Conservation (phyloP, 2,888 invertebrate genomes). For the Drosophila monieri region DNA sequence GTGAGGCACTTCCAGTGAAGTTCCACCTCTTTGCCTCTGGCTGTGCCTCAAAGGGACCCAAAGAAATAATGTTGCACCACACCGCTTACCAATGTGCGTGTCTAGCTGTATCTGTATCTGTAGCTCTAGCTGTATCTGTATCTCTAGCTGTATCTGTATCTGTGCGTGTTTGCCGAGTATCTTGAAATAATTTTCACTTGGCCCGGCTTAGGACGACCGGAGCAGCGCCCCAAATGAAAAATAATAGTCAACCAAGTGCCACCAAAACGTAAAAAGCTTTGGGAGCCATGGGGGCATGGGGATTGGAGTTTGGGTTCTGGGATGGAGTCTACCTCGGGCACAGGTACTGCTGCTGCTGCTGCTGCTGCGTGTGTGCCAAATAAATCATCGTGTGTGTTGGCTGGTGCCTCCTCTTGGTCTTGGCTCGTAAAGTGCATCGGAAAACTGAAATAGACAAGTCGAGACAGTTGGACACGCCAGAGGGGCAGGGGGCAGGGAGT, state of each 20-base stretch:
- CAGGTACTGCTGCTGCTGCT: too few species aligned
- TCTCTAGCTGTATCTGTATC: conserved; percentile 11
- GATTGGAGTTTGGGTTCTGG: conserved; percentile 42
- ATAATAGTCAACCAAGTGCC: conserved; percentile 77
- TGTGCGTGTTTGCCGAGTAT: conserved; percentile 30
- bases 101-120: conserved; percentile 10
- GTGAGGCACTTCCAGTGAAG: conserved; percentile 80
- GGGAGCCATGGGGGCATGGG: conserved; percentile 42
- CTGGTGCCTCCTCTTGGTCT: conserved; percentile 22
- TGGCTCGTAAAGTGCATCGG: conserved; percentile 74
- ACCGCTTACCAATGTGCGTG: conserved; percentile 3
- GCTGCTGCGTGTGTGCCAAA: conserved; percentile 76
- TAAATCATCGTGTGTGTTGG: conserved; percentile 74
- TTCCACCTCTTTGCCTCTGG: conserved; percentile 1
- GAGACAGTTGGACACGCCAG: conserved; percentile 64
- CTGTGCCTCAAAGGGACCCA: conserved; percentile 30
- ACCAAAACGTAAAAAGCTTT: conserved; percentile 14
- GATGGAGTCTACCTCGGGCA: conserved; percentile 34
- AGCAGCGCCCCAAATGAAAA: conserved; percentile 66
- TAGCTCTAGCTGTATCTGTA: conserved; percentile 10
- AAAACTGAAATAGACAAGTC: conserved; percentile 77
- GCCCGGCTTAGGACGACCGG: conserved; percentile 21
- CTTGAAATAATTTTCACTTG: conserved; percentile 68
- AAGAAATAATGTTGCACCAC: conserved; percentile 31
- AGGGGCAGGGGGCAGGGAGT: neutral